Evolutionary conservation across 2,797 vertebrate species (phyloP).

Genomic region (Momotus momota): DNA sequence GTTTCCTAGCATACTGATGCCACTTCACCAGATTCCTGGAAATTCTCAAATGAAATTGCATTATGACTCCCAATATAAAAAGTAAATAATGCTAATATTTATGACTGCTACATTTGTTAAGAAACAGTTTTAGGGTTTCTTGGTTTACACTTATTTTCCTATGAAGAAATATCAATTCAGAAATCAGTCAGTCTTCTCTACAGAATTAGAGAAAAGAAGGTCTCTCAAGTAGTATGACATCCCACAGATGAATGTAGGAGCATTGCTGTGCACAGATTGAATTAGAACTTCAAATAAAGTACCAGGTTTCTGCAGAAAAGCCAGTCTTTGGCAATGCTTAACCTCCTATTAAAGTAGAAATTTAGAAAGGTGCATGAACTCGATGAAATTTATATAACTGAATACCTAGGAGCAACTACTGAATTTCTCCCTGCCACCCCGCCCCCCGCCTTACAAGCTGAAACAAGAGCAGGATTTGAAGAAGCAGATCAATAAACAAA

Average conservation of each 20-base stretch:
- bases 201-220: not conserved
- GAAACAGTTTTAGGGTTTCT: not conserved
- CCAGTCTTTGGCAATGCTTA: not conserved
- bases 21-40: not conserved
- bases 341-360: not conserved
- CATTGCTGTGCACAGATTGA: not conserved
- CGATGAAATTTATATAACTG: not conserved
- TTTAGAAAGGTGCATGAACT: not conserved
- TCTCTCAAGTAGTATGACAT: not conserved
- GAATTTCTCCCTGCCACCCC: too few relatives aligned
- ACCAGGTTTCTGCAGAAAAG: not conserved
- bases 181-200: not conserved
- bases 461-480: not conserved
- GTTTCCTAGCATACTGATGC: not conserved
- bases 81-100: not conserved
- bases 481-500: not conserved
- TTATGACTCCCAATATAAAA: not conserved
- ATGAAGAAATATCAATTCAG: not conserved
- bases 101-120: not conserved
- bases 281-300: not conserved
- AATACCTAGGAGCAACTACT: not conserved
- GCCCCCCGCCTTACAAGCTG: not conserved
- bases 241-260: not conserved
- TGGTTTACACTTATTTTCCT: not conserved
- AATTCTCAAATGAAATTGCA: not conserved